Evolutionary conservation across 2,888 invertebrate genomes (phyloP).

Genomic region (Chymomyza caudatula): DNA sequence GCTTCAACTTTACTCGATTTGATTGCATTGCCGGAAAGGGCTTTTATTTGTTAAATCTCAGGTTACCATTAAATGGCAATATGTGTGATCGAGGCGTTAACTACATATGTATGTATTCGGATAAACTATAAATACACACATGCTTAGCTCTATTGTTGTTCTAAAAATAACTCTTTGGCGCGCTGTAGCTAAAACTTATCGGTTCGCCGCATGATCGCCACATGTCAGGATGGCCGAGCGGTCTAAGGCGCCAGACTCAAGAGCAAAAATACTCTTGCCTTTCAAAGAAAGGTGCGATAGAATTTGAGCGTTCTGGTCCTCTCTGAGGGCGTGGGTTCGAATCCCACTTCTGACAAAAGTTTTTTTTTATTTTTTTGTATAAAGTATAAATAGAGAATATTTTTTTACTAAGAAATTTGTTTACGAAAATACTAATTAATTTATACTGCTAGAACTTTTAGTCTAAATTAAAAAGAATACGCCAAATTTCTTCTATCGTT

Average conservation of each 20-base stretch:
- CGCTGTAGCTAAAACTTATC: background rate
- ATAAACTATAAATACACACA: background rate
- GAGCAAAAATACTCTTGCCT: constrained; percentile 52
- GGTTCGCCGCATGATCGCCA: background rate
- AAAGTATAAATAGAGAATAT: no score
- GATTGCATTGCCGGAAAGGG: constrained; percentile 62
- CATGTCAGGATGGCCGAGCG: constrained; percentile 76
- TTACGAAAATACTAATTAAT: no score
- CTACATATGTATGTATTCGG: background rate
- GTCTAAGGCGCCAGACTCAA: constrained; percentile 77
- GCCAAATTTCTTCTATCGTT: no score
- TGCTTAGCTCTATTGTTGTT: background rate
- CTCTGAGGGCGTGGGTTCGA: constrained; percentile 58
- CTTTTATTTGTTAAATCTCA: constrained; percentile 24
- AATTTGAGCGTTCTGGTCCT: constrained; percentile 1
- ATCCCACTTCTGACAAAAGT: constrained; percentile 58
- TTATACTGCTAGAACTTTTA: no score
- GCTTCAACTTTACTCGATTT: constrained; percentile 29
- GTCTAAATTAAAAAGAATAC: no score
- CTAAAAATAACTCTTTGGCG: background rate
- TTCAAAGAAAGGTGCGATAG: constrained; percentile 26
- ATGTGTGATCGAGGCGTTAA: background rate
- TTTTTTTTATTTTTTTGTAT: constrained; percentile 23
- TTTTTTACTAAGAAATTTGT: no score
- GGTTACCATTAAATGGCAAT: constrained; percentile 35